Conservation (phyloP, 1,140 invertebrate genomes). For the Drosophila pallidifrons region DNA sequence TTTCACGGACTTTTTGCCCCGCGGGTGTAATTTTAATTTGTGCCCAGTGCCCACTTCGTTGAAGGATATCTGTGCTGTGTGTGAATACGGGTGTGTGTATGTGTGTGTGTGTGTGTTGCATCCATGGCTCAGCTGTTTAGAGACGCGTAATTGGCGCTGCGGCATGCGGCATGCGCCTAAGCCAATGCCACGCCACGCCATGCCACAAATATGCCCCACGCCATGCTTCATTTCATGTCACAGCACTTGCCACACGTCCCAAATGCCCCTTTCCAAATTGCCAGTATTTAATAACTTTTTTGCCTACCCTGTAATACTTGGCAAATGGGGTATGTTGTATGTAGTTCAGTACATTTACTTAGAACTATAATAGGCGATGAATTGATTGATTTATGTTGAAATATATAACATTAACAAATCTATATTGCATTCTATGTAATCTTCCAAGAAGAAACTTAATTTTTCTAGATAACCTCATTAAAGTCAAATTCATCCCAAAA, state of each 20-base stretch:
- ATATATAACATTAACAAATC: too few species aligned
- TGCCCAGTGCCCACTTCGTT: constrained; percentile 40
- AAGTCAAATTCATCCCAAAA: too few species aligned
- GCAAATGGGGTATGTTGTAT: neutral
- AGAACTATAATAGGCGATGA: too few species aligned
- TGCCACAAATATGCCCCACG: constrained; percentile 34
- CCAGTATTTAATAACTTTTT: constrained; percentile 77
- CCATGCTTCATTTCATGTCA: constrained; percentile 70
- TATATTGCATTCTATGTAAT: too few species aligned
- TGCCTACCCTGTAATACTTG: constrained; percentile 38
- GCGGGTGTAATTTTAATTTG: constrained; percentile 84
- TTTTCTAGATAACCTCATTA: too few species aligned
- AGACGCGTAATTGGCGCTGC: constrained; percentile 73
- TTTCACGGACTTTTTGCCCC: constrained; percentile 53
- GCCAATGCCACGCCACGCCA: constrained; percentile 32
- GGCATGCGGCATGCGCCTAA: constrained; percentile 73
- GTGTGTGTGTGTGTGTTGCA: constrained; percentile 26
- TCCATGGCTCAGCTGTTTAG: constrained; percentile 68
- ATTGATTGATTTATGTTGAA: too few species aligned
- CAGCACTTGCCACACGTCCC: constrained; percentile 57
- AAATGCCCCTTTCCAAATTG: constrained; percentile 27
- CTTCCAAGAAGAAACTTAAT: too few species aligned
- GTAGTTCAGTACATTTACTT: too few species aligned
- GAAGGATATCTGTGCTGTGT: constrained; percentile 18
- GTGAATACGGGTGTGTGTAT: neutral